phyloP scores from a whole-genome alignment of 2,888 invertebrate species.

The Crepidodera aurea region DNA sequence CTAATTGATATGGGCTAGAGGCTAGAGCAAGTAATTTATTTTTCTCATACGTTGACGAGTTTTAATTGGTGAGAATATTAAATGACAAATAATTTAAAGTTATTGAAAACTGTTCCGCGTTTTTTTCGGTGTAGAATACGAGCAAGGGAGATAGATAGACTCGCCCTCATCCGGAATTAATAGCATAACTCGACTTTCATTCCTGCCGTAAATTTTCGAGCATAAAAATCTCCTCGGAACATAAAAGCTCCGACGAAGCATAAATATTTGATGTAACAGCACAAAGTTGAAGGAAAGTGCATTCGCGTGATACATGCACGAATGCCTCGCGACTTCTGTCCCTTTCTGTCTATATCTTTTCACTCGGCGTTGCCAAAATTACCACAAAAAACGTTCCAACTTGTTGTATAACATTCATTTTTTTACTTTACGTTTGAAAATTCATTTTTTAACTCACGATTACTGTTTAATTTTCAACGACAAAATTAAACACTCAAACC shows the following conservation, averaged over 20 bases:
- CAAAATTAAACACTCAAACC: too few species aligned
- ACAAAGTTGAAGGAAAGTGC: constrained; percentile 47
- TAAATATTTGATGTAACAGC: constrained; percentile 52
- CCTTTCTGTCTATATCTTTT: not conserved
- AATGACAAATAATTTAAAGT: too few species aligned
- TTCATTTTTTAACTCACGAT: too few species aligned
- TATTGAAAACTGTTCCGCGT: not conserved
- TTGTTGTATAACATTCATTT: too few species aligned
- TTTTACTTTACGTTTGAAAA: too few species aligned
- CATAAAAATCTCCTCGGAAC: constrained; percentile 42
- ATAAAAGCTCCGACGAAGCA: constrained; percentile 50
- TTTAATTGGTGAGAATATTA: too few species aligned
- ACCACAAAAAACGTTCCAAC: not conserved
- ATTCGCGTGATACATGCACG: constrained; percentile 46
- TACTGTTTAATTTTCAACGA: too few species aligned
- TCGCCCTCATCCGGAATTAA: constrained; percentile 31
- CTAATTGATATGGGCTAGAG: too few species aligned
- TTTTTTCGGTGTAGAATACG: not conserved
- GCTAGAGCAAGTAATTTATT: too few species aligned
- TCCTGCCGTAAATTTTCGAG: constrained; percentile 50
- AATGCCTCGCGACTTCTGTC: constrained; percentile 28
- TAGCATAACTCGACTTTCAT: constrained; percentile 43
- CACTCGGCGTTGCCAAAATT: constrained; percentile 16
- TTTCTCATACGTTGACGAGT: too few species aligned
- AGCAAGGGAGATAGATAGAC: constrained; percentile 10